Conservation (phyloP, 1,140 invertebrate genomes). For the Frieseomelitta varia region DNA sequence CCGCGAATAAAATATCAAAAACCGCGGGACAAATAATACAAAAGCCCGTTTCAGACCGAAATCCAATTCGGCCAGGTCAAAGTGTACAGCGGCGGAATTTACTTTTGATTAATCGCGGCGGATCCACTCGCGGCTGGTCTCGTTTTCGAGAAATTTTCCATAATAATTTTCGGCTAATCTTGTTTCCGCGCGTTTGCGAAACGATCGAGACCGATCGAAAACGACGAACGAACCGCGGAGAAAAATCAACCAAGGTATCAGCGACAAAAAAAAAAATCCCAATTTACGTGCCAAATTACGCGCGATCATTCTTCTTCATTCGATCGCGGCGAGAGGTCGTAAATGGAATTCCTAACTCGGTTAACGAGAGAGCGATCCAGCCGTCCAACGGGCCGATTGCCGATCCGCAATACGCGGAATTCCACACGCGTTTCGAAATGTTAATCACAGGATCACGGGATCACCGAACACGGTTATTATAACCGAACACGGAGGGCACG, state of each 20-base stretch:
- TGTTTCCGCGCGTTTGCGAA: neutral
- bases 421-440: neutral
- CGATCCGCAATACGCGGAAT: neutral
- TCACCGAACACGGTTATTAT: neutral
- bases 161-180: neutral
- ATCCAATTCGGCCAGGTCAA: neutral
- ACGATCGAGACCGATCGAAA: neutral
- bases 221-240: neutral
- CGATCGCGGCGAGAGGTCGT: too few species aligned
- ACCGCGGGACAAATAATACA: neutral
- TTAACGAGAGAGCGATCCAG: neutral
- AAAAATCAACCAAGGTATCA: neutral
- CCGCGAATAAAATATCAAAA: neutral
- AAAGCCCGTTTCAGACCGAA: neutral
- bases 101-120: neutral
- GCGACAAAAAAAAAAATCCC: too few species aligned
- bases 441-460: constrained; percentile 16
- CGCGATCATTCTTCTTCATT: too few species aligned
- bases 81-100: neutral
- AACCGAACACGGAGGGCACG: neutral
- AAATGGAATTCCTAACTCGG: neutral
- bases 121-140: too few species aligned
- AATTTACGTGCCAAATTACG: too few species aligned
- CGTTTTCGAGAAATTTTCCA: neutral
- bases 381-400: too few species aligned